Base-by-base conservation (phyloP, 2,113 vertebrate genomes). In the Mustelus asterias region DNA sequence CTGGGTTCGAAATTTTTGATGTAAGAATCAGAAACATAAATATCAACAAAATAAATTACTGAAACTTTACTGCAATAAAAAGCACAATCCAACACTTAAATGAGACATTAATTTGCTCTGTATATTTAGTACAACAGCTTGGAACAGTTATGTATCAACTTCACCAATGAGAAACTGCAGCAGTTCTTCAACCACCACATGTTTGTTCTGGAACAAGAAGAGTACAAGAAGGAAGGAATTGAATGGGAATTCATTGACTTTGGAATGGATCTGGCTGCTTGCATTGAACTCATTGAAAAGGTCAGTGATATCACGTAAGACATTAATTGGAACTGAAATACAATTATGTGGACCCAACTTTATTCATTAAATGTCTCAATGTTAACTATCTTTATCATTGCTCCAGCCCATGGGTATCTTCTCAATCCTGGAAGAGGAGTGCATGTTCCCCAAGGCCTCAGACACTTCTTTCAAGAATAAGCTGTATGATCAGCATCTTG, bases 141-240 rank as follows among this genome's bases (percentile, higher is more conserved):
- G 0, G 98, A 98, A 97, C 98, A 98, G 97, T 97, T 98, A 1
- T 98, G 98, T 97, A 98, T 98, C 97, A 98, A 98, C 97, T 98
- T 98, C 97, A 98, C 98, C 93, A 98, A 98, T 0, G 98, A 98
- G 97, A 98, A 98, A 96, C 96, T 98, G 95, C 98, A 98, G 96
- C 98, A 98, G 97, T 98, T 98, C 97, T 98, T 98, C 97, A 98
- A 98, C 97, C 98, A 98, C 96, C 98, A 98, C 97, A 98, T 98
- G 98, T 98, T 98, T 94, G 98, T 98, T 96, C 97, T 98, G 97
- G 98, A 98, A 96, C 98, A 98, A 96, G 97, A 98, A 67, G 97
- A 98, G 96, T 98, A 98, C 97, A 98, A 98, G 96, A 98, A 98
- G 96, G 98, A 98, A 94, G 98, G 98, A 0, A 98, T 98, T 0